Percentiles rank a stretch among this genome's conserved stretches.
These are phyloP conservation scores for Trichogramma pretiosum DNA, from an alignment of 1,140 invertebrate genomes.

Conservation along the genomic window DNA sequence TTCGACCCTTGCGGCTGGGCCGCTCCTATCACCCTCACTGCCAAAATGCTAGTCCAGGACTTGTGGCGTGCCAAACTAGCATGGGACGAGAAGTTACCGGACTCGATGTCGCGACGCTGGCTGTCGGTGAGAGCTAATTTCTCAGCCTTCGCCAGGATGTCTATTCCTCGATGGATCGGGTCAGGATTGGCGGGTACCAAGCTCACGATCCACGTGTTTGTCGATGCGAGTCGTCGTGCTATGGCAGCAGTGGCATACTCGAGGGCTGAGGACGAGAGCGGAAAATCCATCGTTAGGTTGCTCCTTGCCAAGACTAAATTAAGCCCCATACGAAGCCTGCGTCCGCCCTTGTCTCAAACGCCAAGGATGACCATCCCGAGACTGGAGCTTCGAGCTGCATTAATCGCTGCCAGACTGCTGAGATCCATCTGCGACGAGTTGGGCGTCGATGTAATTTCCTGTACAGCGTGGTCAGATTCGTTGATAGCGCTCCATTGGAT, in stretches of 20 bases:
- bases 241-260: background rate
- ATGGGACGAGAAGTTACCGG: background rate
- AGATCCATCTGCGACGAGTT: background rate
- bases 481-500: background rate
- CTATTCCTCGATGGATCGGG: background rate
- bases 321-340: background rate
- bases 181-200: background rate
- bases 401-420: background rate
- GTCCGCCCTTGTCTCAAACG: background rate
- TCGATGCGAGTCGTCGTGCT: background rate
- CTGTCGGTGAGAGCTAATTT: no score
- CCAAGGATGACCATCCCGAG: background rate
- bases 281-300: background rate
- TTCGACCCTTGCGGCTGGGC: background rate
- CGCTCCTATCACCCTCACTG: background rate
- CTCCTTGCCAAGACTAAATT: background rate
- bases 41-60: background rate
- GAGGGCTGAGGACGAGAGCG: background rate
- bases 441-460: background rate
- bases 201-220: background rate
- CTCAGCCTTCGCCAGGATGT: background rate
- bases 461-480: background rate
- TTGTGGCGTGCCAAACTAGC: background rate
- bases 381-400: background rate
- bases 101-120: no score